Evolutionary conservation across 2,113 vertebrate genomes (phyloP), one percentile per base, ranked within the genome.

Genomic region (Alaudala cheleensis): DNA sequence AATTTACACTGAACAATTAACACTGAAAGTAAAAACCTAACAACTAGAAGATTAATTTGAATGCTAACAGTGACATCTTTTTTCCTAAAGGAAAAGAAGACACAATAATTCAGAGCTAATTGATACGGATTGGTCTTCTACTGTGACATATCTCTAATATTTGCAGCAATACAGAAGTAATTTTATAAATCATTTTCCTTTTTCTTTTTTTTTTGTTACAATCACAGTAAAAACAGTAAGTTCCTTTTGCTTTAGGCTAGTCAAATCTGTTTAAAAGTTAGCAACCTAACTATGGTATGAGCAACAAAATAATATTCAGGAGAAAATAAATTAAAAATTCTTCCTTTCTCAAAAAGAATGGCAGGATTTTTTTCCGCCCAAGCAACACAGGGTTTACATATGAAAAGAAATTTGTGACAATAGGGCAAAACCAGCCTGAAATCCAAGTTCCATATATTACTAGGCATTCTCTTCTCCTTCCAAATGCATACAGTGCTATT

Each of bases 261-360:
- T 89, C 29, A 79, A 45, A 88, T 93, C 88, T 88, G 87, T 79
- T 96, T 96, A 97, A 95, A 12, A 91, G 85, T 97, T 19, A 66
- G 33, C 37, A 92, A 87, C 70, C 81, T 81, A 93, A 95, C 78
- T 74, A 69, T 77, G 40, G 53, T 57, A 95, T 49, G 31, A 96
- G 85, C 28, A 95, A 77, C 44, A 88, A 39, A 96, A 50, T 71
- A 96, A 93, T 67, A 86, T 91, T 71, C 51, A 60, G 56, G 31
- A 53, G 37, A 90, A 96, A 77, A 93, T 86, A 89, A 91, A 95
- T 78, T 83, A 64, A 93, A 95, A 84, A 33, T 51, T 77, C 69
- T 56, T 90, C 39, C 33, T 60, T 73, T 88, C 72, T 77, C 37
- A 77, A 34, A 81, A 89, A 81, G 51, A 86, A 71, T 11, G 20